phyloP scores from a whole-genome alignment of 37 sponge, comb jelly and placozoan species.

The Petrosia ficiformis region DNA sequence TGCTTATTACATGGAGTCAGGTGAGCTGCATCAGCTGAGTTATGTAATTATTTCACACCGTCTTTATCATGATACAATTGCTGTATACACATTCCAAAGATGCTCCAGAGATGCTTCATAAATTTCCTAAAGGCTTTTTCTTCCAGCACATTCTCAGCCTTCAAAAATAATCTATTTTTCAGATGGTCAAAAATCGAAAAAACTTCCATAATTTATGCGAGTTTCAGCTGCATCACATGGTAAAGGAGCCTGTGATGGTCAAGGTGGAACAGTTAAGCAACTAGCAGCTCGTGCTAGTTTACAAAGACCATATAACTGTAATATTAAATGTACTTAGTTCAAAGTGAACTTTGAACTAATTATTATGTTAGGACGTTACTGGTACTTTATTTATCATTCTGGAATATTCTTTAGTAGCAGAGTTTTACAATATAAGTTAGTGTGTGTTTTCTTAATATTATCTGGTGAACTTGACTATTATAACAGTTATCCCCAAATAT shows the following conservation, averaged over 20 bases:
- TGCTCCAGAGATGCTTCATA: background rate
- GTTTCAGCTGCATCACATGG: slow-evolving; percentile 65
- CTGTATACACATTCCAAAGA: slow-evolving; percentile 11
- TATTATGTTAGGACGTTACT: too few species aligned
- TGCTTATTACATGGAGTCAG: slow-evolving; percentile 18
- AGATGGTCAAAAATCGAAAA: slow-evolving; percentile 53
- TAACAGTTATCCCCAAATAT: too few species aligned
- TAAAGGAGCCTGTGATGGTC: slow-evolving; percentile 63
- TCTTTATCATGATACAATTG: slow-evolving; percentile 42
- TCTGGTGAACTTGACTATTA: too few species aligned
- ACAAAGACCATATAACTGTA: slow-evolving; percentile 45
- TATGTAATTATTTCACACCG: slow-evolving; percentile 42
- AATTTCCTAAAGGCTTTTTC: too few species aligned
- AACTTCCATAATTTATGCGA: slow-evolving; percentile 47
- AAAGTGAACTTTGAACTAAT: too few species aligned
- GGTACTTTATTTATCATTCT: too few species aligned
- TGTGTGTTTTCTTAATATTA: too few species aligned
- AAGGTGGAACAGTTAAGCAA: slow-evolving; percentile 56
- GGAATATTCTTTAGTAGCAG: too few species aligned
- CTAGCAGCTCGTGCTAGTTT: slow-evolving; percentile 58
- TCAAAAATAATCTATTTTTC: slow-evolving; percentile 42
- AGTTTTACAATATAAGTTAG: too few species aligned
- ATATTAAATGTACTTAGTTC: too few species aligned
- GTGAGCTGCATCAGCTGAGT: slow-evolving; percentile 23
- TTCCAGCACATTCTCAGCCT: background rate